Conservation (phyloP, 1,140 invertebrate genomes). For the Papilio polytes region DNA sequence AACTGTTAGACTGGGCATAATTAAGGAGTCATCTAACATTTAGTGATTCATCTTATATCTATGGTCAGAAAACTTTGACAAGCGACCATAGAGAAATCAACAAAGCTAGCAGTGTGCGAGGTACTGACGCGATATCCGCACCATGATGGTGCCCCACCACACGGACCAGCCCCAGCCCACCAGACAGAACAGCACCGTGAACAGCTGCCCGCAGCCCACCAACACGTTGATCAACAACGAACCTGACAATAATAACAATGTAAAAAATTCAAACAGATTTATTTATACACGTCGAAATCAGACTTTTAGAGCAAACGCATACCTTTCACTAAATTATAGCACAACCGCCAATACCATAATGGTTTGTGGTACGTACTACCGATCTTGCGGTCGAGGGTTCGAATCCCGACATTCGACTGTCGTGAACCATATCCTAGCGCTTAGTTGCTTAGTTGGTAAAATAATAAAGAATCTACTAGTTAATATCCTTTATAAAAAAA, state of each 20-base stretch:
- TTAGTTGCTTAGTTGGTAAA: too few relatives aligned
- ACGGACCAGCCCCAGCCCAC: conserved; percentile 99
- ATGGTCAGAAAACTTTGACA: background rate
- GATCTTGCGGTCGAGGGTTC: too few relatives aligned
- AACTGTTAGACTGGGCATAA: background rate
- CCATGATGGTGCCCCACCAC: conserved; percentile 96
- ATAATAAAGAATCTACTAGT: too few relatives aligned
- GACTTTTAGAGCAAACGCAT: too few relatives aligned
- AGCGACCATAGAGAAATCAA: background rate
- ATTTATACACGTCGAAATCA: background rate
- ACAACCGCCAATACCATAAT: too few relatives aligned
- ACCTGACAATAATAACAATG: conserved; percentile 57
- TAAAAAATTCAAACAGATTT: background rate
- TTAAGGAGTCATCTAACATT: background rate
- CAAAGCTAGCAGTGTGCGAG: background rate
- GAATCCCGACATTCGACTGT: too few relatives aligned
- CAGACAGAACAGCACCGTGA: conserved; percentile 96
- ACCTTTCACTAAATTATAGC: too few relatives aligned
- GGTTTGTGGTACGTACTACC: too few relatives aligned
- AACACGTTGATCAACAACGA: conserved; percentile 93
- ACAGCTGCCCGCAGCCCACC: conserved; percentile 93
- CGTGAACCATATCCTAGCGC: too few relatives aligned
- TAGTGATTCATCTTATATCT: background rate
- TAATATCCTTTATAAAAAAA: too few relatives aligned
- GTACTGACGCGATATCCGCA: conserved; percentile 75